Evolutionary conservation across 2,113 vertebrate genomes (phyloP), one percentile per base, ranked within the genome.

Genomic region (Myrmecophaga tridactyla): DNA sequence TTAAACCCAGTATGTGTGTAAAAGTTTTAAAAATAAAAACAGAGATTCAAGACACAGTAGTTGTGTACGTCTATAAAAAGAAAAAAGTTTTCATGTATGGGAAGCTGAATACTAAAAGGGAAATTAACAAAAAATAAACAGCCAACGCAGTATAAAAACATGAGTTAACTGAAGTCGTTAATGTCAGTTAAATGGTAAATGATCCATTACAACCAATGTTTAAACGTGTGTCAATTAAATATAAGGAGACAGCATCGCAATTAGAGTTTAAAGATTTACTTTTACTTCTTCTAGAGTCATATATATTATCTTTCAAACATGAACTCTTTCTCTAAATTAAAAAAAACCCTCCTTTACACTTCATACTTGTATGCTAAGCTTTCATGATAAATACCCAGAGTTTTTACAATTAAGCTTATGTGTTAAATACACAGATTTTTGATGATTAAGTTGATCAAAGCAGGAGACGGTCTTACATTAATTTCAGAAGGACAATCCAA

Each of bases 1-100:
- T 97, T 97, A 97, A 97, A 81, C 94, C 82, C 93, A 96, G 62
- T 92, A 96, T 96, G 73, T 96, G 81, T 91, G 70, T 96, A 96
- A 96, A 98, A 95, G 93, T 96, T 97, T 97, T 97, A 98, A 97
- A 96, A 98, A 97, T 96, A 97, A 98, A 98, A 96, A 97, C 97
- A 95, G 91, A 97, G 93, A 97, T 80, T 97, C 84, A 86, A 76
- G 27, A 93, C 31, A 92, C 76, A 60, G 95, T 95, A 96, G 77
- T 95, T 97, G 93, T 96, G 97, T 95, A 67, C 63, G 96, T 94
- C 95, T 97, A 84, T 95, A 85, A 63, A 83, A 90, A 78, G 27
- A 93, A n/a, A 86, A 96, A 97, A 93, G 89, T 63, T 90, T 23
- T 92, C 90, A 95, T 96, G 94, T 97, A 95, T 81, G 94, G 94